These are phyloP conservation scores for Chloebia gouldiae DNA, from an alignment of 2,113 vertebrate species.

Conservation along the genomic window DNA sequence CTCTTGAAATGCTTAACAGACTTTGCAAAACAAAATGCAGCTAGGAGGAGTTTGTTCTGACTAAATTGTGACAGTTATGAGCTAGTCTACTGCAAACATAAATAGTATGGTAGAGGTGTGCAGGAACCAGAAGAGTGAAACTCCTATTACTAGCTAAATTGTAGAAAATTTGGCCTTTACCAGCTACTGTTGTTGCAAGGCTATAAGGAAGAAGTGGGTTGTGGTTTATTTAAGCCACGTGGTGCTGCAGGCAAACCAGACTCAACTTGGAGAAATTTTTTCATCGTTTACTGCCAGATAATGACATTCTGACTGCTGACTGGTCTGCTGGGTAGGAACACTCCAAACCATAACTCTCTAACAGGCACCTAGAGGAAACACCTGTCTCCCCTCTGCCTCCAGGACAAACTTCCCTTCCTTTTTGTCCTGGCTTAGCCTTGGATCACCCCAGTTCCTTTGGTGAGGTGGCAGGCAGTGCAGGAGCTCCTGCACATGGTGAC, in stretches of 20 bases:
- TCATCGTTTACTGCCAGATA: background rate
- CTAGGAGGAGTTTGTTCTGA: background rate
- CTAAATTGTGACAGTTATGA: accelerated
- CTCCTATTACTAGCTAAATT: background rate
- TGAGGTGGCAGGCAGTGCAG: background rate
- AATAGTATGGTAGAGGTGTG: background rate
- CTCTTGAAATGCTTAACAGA: background rate
- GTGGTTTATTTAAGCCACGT: background rate
- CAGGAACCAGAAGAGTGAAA: background rate
- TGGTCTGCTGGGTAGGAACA: background rate
- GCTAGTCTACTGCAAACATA: background rate
- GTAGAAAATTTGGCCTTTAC: background rate
- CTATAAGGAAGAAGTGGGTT: background rate
- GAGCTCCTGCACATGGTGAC: background rate
- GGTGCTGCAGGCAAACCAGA: background rate
- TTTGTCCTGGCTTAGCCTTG: background rate
- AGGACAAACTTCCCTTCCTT: background rate
- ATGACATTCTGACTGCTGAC: background rate
- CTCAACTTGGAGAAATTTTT: background rate
- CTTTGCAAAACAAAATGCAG: background rate
- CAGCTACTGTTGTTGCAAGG: background rate
- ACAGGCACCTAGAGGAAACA: background rate
- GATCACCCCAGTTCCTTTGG: background rate
- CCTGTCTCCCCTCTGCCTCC: background rate
- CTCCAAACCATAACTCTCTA: background rate